Percentiles rank a stretch among this genome's conserved stretches.
Conservation (phyloP, 1,140 invertebrate genomes). For the Zaprionus africanus region DNA sequence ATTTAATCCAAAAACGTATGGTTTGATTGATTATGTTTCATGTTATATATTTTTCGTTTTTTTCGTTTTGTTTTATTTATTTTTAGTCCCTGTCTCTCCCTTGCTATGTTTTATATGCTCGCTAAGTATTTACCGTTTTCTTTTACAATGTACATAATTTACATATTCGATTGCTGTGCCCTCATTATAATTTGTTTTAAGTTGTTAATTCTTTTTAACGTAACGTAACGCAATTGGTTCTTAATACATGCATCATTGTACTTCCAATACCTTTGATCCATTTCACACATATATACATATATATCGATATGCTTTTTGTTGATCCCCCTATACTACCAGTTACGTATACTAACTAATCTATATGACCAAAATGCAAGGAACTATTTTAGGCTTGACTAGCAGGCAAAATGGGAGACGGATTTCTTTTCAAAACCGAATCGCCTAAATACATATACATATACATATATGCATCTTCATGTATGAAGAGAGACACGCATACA, state of each 20-base stretch:
- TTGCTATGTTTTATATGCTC: conserved; percentile 66
- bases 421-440: conserved; percentile 39
- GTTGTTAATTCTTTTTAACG: conserved; percentile 74
- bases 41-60: conserved; percentile 39
- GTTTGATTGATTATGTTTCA: conserved; percentile 30
- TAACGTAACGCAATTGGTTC: conserved; percentile 34
- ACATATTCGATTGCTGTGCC: conserved; percentile 71
- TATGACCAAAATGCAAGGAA: conserved; percentile 60
- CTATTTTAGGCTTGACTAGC: conserved; percentile 44
- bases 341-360: conserved; percentile 39
- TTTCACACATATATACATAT: conserved; percentile 24
- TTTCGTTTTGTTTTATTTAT: conserved; percentile 54
- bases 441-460: conserved; percentile 32
- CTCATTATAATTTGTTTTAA: conserved; percentile 61
- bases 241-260: conserved; percentile 18
- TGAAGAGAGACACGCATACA: conserved; percentile 7
- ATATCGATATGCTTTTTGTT: conserved; percentile 14
- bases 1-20: conserved; percentile 3
- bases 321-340: conserved; percentile 9
- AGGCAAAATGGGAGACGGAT: conserved; percentile 32
- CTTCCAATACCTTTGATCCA: background rate
- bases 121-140: conserved; percentile 68
- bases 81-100: conserved; percentile 63
- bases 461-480: conserved; percentile 19
- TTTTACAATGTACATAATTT: conserved; percentile 74